Evolutionary conservation across 1,140 invertebrate species (phyloP).

Genomic region (Macrotrachela quadricornifera): DNA sequence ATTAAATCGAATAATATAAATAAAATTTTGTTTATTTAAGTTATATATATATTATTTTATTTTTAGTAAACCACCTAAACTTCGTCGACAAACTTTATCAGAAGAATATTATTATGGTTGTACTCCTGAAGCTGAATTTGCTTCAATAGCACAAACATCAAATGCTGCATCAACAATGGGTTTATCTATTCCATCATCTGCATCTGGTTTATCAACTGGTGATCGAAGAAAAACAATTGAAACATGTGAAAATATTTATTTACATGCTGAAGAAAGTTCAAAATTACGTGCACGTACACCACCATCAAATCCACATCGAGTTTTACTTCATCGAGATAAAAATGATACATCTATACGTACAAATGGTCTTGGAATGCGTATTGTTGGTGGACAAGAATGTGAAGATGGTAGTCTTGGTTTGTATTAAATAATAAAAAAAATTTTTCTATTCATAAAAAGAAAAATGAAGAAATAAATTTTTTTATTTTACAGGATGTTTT

Average conservation of each 20-base stretch:
- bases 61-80: background rate
- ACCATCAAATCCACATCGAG: conserved; percentile 6
- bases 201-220: too few species aligned
- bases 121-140: too few species aligned
- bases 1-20: too few species aligned
- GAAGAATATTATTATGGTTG: background rate
- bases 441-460: too few species aligned
- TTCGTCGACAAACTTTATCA: conserved; percentile 3
- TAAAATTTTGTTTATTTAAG: too few species aligned
- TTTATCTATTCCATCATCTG: too few species aligned
- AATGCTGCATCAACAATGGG: too few species aligned
- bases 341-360: conserved; percentile 16
- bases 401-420: conserved; percentile 52
- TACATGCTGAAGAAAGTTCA: conserved; percentile 6
- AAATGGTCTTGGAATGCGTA: conserved; percentile 69
- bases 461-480: too few species aligned
- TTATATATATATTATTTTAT: too few species aligned
- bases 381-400: conserved; percentile 68
- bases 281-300: conserved; percentile 7
- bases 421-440: too few species aligned
- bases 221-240: conserved; percentile 8
- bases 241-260: conserved; percentile 8
- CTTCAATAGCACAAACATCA: too few species aligned
- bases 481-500: conserved; percentile 46
- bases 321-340: conserved; percentile 5